phyloP scores from a whole-genome alignment of 2,113 vertebrate species.

The Ochotona curzoniae region DNA sequence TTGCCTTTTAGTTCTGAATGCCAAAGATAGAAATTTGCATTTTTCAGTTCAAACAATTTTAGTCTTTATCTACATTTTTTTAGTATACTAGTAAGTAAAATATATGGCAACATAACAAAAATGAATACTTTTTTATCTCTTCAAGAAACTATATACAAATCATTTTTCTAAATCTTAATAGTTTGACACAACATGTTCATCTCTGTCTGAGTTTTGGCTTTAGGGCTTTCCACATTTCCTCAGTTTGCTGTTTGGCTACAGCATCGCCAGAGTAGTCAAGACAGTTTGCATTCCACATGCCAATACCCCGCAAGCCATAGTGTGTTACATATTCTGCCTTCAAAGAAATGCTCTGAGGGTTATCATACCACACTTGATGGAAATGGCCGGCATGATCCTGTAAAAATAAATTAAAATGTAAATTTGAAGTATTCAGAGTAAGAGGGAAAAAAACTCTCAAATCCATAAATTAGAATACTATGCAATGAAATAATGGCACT shows the following conservation, averaged over 20 bases:
- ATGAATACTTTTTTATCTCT: slow-evolving; percentile 44
- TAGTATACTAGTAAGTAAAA: slow-evolving; percentile 25
- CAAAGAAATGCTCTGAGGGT: slow-evolving; percentile 92
- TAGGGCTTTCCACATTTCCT: slow-evolving; percentile 94
- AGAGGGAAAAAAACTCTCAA: slow-evolving; percentile 10
- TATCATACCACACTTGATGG: slow-evolving; percentile 97
- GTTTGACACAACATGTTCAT: slow-evolving; percentile 43
- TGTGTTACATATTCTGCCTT: slow-evolving; percentile 88
- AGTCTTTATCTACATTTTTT: slow-evolving; percentile 38
- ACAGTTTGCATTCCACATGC: slow-evolving; percentile 96
- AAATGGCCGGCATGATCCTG: slow-evolving; percentile 89
- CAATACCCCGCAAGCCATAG: slow-evolving; percentile 91
- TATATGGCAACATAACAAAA: slow-evolving; percentile 27
- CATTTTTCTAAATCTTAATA: slow-evolving; percentile 40
- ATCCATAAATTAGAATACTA: slow-evolving; percentile 51
- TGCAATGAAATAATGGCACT: slow-evolving; percentile 51
- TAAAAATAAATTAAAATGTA: slow-evolving; percentile 63
- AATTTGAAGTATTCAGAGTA: slow-evolving; percentile 29
- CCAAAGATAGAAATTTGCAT: not conserved
- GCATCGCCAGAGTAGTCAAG: slow-evolving; percentile 91
- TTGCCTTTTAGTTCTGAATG: slow-evolving; percentile 41
- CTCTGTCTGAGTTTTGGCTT: slow-evolving; percentile 72
- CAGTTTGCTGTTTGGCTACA: slow-evolving; percentile 88
- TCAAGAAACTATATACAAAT: slow-evolving; percentile 44
- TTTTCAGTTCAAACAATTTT: slow-evolving; percentile 59